Percentiles rank a stretch among this genome's conserved stretches.
Conservation (phyloP, 2,113 vertebrate species). For the Strigops habroptila region DNA sequence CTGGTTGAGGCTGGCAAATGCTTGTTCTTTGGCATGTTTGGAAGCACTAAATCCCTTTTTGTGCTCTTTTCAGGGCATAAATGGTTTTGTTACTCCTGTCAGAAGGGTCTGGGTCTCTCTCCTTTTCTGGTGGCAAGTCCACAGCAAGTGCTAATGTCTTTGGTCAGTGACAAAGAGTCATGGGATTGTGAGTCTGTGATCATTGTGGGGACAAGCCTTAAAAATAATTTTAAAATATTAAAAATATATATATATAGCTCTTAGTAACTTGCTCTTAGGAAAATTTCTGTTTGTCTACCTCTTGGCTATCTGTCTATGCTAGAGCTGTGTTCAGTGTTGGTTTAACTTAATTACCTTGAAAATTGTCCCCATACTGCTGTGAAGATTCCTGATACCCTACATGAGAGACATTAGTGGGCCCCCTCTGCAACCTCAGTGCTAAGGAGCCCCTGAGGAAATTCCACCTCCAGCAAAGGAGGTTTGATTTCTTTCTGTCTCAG, state of each 20-base stretch:
- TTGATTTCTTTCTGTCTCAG: not conserved
- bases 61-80: not conserved
- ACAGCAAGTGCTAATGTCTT: not conserved
- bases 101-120: not conserved
- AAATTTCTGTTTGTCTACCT: not conserved
- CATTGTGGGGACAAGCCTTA: not conserved
- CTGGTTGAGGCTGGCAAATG: not conserved
- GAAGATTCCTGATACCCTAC: not conserved
- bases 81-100: not conserved
- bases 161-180: not conserved
- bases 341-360: not conserved
- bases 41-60: not conserved
- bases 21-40: not conserved
- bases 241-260: not conserved
- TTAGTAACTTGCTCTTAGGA: not conserved
- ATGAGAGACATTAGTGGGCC: not conserved
- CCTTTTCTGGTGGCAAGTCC: not conserved
- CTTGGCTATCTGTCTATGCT: not conserved
- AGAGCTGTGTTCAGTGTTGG: not conserved
- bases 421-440: not conserved
- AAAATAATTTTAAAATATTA: not conserved
- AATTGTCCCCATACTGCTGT: not conserved
- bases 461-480: not conserved
- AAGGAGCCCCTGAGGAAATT: not conserved
- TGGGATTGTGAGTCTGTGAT: not conserved